Evolutionary conservation across 1,140 invertebrate species (phyloP), one percentile per base, ranked within the genome.

Genomic region (Druon quercuslanigerum): DNA sequence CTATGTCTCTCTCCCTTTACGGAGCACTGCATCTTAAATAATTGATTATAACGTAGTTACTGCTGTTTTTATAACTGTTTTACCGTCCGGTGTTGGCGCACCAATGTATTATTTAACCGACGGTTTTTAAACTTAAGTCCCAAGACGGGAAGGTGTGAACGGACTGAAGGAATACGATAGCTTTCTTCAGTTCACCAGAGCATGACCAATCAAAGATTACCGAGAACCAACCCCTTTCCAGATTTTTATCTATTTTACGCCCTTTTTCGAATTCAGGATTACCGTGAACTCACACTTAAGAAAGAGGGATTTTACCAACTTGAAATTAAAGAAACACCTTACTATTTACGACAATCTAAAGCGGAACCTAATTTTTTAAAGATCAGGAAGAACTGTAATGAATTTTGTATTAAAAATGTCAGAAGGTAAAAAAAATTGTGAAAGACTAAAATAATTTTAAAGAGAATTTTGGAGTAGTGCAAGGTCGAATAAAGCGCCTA

Each of bases 51-150:
- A 91, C 90, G 88, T 90, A 91, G 88, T 91, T 90, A 89, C 89
- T 85, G 87, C 86, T 88, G 87, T 89, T 82, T 87, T 91, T 91
- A 91, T 91, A 91, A 91, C 90, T 90, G 87, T 90, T 91, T 91
- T 91, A 91, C 88, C 86, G 89, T 84, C 81, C 87, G 84, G 85
- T 88, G 84, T 87, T 88, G 87, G 85, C 86, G 85, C 80, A 75
- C 84, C 78, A 80, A 83, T 79, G 85, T 86, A 87, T 91, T 90
- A 91, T 91, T 90, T 87, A 91, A 85, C 82, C 81, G 81, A 76
- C 80, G 86, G 85, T 90, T 90, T 91, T 90, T 87, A 89, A 90
- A 90, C 86, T 90, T 88, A 83, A 84, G 84, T 89, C 87, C 86
- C 87, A 81, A 86, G 87, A 85, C 82, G 80, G 82, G 80, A 79